Base-by-base conservation (phyloP, 1,140 invertebrate genomes). In the Rhopalosiphum padi region DNA sequence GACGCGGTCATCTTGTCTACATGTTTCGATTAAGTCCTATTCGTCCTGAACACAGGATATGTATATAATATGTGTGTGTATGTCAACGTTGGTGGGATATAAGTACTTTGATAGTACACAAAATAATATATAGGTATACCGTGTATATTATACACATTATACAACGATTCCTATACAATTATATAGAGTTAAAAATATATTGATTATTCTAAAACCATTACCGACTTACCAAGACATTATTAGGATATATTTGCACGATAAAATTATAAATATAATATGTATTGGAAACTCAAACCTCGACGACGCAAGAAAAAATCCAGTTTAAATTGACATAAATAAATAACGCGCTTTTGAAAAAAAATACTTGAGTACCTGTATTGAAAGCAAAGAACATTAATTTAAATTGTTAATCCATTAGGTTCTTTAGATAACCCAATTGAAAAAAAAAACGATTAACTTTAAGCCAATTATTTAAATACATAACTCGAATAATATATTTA, bases 1-100 rank as follows among this genome's bases (percentile, higher is more conserved):
- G 85, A 43, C 25, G 85, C 43, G 85, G 85, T 46, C 43, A 87
- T 87, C 41, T 87, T 86, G 85, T 87, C 23, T 87, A 87, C 25
- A 46, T 46, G 48, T 53, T 88, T 88, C 30, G 22, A 51, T 88
- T 53, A 53, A 77, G 60, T n/a, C 15, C 60, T n/a, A 11, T n/a
- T 68, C 60, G 30, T 68, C 60, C 60, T 18, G 60, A 77, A 4
- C 15, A 77, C 4, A 68, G 4, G 5, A 11, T 15, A 46, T 46
- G 1, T 9, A 11, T 55, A 8, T 23, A 4, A 30, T 30, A 11
- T 60, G 55, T 30, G 60, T 68, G 3, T 68, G 53, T 55, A n/a
- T 68, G 30, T 68, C 30, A 23, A 77, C 0, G 15, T 77, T 21
- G 15, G 18, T n/a, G 15, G 18, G 4, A 18, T 77, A 77, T n/a